Conservation (phyloP, 2,888 invertebrate genomes). For the Periphyllus acericola region DNA sequence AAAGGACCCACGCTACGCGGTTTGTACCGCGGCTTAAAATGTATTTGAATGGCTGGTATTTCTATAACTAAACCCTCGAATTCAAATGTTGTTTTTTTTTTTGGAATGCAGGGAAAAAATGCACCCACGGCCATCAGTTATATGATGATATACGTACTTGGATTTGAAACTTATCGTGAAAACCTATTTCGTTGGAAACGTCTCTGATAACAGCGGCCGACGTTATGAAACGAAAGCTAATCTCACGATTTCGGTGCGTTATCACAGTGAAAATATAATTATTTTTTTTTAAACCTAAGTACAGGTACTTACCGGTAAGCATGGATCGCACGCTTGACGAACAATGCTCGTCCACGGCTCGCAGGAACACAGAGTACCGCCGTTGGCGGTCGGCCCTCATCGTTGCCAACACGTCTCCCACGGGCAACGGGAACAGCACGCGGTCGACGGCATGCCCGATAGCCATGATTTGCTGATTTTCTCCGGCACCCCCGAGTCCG, state of each 20-base stretch:
- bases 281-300: background rate
- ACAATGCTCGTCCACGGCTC: conserved; percentile 72
- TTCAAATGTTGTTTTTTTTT: no score
- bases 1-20: no score
- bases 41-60: no score
- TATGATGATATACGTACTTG: no score
- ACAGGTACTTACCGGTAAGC: conserved; percentile 70
- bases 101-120: no score
- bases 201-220: background rate
- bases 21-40: no score
- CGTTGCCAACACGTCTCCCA: conserved; percentile 86
- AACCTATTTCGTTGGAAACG: background rate
- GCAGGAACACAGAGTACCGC: conserved; percentile 81
- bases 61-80: no score
- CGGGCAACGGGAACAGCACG: conserved; percentile 90
- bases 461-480: conserved; percentile 77
- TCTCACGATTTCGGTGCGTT: no score
- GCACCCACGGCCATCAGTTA: no score
- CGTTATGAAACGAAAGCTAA: no score
- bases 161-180: no score
- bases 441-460: conserved; percentile 78
- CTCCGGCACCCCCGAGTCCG: background rate
- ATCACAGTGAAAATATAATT: background rate
- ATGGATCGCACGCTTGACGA: conserved; percentile 71
- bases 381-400: conserved; percentile 85